These are phyloP conservation scores for Odontocolon sp. DNA, from an alignment of 2,888 invertebrate genomes.

Conservation along the genomic window DNA sequence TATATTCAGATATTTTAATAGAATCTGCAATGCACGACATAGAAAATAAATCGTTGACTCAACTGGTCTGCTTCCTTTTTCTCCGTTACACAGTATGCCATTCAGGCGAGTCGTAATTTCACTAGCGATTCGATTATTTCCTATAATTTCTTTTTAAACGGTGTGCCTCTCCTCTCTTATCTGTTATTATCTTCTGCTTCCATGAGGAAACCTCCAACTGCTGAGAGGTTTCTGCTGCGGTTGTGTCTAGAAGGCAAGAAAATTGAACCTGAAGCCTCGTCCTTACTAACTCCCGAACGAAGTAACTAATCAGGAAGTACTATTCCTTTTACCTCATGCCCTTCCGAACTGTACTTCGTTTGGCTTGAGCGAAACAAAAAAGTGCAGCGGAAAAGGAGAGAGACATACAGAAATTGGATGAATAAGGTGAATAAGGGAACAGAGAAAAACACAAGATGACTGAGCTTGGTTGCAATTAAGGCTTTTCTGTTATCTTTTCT, in stretches of 20 bases:
- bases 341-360: background rate
- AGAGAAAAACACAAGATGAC: too few relatives aligned
- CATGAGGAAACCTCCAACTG: background rate
- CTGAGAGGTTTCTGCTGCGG: background rate
- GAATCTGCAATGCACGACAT: too few relatives aligned
- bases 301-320: conserved; percentile 4
- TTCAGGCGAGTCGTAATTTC: conserved; percentile 9
- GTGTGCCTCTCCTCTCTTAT: background rate
- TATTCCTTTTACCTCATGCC: background rate
- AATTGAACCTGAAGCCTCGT: background rate
- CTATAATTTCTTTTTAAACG: background rate
- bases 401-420: background rate
- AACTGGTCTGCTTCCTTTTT: too few relatives aligned
- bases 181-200: background rate
- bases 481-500: background rate
- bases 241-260: background rate
- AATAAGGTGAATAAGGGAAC: too few relatives aligned
- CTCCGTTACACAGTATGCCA: too few relatives aligned
- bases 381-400: background rate
- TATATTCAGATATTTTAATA: too few relatives aligned
- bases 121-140: conserved; percentile 9
- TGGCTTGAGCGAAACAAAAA: background rate
- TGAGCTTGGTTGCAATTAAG: too few relatives aligned
- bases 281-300: background rate
- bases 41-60: too few relatives aligned